Percentiles rank a stretch among this genome's conserved stretches.
phyloP scores from a whole-genome alignment of 2,113 vertebrate genomes.

The Sebastes schlegelii region DNA sequence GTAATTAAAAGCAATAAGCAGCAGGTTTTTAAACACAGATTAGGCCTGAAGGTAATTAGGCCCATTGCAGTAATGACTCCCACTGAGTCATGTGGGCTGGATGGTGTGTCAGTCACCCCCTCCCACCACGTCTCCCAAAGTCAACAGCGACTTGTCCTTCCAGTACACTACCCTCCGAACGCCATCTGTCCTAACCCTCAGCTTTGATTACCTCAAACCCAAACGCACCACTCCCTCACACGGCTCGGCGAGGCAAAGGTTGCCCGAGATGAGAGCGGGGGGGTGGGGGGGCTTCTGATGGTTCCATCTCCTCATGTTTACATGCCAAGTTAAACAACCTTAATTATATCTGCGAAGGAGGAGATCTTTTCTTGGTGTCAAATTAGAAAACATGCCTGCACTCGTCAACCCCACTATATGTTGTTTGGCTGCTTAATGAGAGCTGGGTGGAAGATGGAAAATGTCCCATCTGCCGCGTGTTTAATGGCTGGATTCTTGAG shows the following conservation, averaged over 20 bases:
- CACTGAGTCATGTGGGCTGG: slow-evolving; percentile 63
- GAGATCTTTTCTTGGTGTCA: slow-evolving; percentile 37
- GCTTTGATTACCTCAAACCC: slow-evolving; percentile 57
- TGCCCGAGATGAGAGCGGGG: slow-evolving; percentile 18
- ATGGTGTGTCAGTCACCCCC: slow-evolving; percentile 63
- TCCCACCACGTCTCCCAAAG: slow-evolving; percentile 59
- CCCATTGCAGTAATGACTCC: slow-evolving; percentile 72
- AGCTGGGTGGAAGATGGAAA: slow-evolving; percentile 56
- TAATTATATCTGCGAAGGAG: slow-evolving; percentile 40
- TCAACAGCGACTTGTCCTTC: slow-evolving; percentile 68
- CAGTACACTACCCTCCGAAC: slow-evolving; percentile 45
- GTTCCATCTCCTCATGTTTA: slow-evolving; percentile 37
- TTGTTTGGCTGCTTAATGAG: slow-evolving; percentile 71
- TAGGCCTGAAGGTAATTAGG: slow-evolving; percentile 74
- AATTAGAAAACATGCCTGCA: slow-evolving; percentile 62
- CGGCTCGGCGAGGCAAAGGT: slow-evolving; percentile 19
- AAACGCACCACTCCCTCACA: slow-evolving; percentile 14
- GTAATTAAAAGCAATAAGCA: slow-evolving; percentile 71
- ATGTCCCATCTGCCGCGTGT: slow-evolving; percentile 76
- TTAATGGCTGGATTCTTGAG: slow-evolving; percentile 73
- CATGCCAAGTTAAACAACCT: slow-evolving; percentile 51
- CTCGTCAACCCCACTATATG: slow-evolving; percentile 67
- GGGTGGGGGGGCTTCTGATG: slow-evolving; percentile 26
- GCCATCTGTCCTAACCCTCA: slow-evolving; percentile 71
- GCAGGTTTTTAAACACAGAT: slow-evolving; percentile 76